Percentiles rank a stretch among this genome's conserved stretches.
Conservation (phyloP, 2,888 invertebrate genomes). For the Seira sanloemensis region DNA sequence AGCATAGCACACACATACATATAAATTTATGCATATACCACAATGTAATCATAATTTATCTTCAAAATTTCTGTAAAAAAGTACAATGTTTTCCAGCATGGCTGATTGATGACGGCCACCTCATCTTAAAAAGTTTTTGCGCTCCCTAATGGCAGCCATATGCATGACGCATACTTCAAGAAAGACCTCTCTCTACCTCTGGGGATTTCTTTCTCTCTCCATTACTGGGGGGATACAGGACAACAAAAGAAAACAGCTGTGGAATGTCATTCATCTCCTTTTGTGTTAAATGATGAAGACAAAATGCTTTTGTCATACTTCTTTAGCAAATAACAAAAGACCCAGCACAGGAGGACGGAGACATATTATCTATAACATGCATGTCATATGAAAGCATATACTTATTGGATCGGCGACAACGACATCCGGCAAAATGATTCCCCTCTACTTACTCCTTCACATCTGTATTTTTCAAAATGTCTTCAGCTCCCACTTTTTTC, state of each 20-base stretch:
- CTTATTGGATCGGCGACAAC: constrained; percentile 7
- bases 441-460: neutral
- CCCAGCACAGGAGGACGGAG: neutral
- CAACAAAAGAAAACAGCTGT: constrained; percentile 56
- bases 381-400: constrained; percentile 24
- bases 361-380: neutral
- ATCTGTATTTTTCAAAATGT: neutral
- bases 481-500: neutral
- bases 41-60: too few species aligned
- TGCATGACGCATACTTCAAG: neutral
- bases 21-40: too few species aligned
- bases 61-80: too few species aligned
- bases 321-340: constrained; percentile 11
- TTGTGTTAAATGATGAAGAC: constrained; percentile 55
- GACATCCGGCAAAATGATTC: constrained; percentile 19
- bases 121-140: too few species aligned
- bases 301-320: constrained; percentile 47
- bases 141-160: neutral
- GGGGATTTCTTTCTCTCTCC: neutral
- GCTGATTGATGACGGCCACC: too few species aligned
- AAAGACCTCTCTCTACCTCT: neutral
- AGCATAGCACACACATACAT: too few species aligned
- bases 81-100: too few species aligned
- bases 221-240: constrained; percentile 2
- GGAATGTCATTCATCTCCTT: constrained; percentile 68